Percentiles rank a stretch among this genome's conserved stretches.
These are phyloP conservation scores for Caradrina clavipalpis DNA, from an alignment of 2,888 invertebrate genomes.

Conservation along the genomic window DNA sequence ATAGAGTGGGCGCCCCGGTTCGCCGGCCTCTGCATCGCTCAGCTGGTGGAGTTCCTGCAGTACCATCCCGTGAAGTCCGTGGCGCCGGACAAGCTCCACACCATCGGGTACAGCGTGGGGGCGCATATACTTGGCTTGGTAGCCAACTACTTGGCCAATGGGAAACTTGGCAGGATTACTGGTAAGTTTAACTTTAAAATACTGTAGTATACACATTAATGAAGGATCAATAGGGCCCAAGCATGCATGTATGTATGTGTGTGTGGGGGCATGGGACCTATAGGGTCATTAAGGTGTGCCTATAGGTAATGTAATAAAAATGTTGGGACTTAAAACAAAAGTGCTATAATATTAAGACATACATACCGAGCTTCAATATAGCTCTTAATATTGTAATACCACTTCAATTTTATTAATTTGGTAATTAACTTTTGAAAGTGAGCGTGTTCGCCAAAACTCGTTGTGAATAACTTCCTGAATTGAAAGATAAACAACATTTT, in stretches of 20 bases:
- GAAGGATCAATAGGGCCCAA: too few relatives aligned
- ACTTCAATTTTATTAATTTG: neutral
- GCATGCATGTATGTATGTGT: too few relatives aligned
- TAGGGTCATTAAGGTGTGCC: too few relatives aligned
- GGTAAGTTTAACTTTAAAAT: slow-evolving; percentile 80
- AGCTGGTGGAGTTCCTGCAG: slow-evolving; percentile 94
- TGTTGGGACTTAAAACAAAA: too few relatives aligned
- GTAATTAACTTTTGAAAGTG: slow-evolving; percentile 14
- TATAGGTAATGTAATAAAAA: too few relatives aligned
- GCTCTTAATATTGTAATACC: too few relatives aligned
- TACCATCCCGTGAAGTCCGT: slow-evolving; percentile 94
- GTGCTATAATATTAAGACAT: too few relatives aligned
- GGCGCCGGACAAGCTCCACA: slow-evolving; percentile 94
- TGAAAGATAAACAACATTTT: slow-evolving; percentile 13
- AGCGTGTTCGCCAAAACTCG: slow-evolving; percentile 6
- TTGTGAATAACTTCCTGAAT: slow-evolving; percentile 34
- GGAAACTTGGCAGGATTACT: slow-evolving; percentile 96
- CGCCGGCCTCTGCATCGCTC: slow-evolving; percentile 94
- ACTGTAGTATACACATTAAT: neutral
- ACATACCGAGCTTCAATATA: too few relatives aligned
- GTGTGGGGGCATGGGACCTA: too few relatives aligned
- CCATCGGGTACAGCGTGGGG: slow-evolving; percentile 96
- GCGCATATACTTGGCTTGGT: slow-evolving; percentile 96
- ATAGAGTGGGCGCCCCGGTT: slow-evolving; percentile 92
- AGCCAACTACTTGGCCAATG: slow-evolving; percentile 94